Conservation (phyloP, 2,113 vertebrate genomes). For the Phrynocephalus versicolor region DNA sequence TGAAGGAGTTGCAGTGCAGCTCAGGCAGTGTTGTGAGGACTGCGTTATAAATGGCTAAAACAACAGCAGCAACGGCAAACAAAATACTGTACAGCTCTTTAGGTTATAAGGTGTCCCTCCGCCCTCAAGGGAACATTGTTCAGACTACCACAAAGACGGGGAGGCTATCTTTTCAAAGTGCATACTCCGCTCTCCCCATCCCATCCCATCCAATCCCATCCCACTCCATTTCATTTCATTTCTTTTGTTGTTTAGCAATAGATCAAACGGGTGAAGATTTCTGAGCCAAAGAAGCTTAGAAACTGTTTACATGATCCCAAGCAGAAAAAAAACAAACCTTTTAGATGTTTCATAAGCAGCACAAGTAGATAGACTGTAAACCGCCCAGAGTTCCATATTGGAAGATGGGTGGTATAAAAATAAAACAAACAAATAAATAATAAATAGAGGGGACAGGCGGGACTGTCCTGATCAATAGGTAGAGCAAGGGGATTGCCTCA, state of each 20-base stretch:
- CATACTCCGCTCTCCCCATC: background rate
- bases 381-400: no score
- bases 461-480: no score
- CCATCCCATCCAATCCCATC: background rate
- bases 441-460: no score
- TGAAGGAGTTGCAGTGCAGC: conserved; percentile 17
- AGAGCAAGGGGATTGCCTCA: no score
- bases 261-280: background rate
- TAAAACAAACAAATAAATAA: no score
- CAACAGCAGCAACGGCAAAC: background rate
- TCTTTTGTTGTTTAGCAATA: accelerated
- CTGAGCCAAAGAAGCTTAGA: background rate
- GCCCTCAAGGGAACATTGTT: background rate
- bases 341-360: background rate
- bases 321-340: background rate
- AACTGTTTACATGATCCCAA: background rate
- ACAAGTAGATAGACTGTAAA: background rate
- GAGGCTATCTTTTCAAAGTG: background rate
- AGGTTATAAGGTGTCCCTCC: background rate
- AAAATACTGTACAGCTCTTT: background rate
- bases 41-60: conserved; percentile 23
- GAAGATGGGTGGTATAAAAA: no score
- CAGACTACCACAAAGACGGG: background rate
- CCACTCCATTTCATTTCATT: background rate
- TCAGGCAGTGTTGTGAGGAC: background rate